Conservation (phyloP, 1,140 invertebrate species). For the Hyphantria cunea region DNA sequence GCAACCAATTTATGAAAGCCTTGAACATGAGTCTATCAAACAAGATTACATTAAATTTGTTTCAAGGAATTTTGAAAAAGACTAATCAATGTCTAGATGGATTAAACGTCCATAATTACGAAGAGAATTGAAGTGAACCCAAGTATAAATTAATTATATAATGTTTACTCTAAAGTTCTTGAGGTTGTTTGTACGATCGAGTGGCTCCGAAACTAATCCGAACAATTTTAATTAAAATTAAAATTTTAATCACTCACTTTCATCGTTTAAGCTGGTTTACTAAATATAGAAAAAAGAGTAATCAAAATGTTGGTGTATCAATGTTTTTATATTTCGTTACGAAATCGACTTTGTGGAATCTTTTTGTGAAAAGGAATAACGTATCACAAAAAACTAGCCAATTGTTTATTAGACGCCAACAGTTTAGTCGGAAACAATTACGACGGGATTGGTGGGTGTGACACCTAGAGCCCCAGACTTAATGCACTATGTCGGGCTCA, state of each 20-base stretch:
- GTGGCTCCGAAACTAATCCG: neutral
- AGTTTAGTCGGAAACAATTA: conserved; percentile 30
- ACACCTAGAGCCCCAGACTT: neutral
- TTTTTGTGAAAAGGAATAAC: neutral
- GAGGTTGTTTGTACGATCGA: conserved; percentile 11
- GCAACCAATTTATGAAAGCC: neutral
- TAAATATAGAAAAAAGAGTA: neutral
- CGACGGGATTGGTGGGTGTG: conserved; percentile 13
- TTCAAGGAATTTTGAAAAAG: conserved; percentile 5
- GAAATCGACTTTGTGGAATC: neutral
- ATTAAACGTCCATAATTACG: conserved; percentile 17
- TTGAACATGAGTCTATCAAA: neutral
- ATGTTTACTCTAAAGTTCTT: neutral
- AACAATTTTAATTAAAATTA: conserved; percentile 7
- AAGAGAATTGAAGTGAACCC: conserved; percentile 1
- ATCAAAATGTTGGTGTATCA: neutral
- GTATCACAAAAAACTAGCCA: conserved; percentile 2
- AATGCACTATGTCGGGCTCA: neutral
- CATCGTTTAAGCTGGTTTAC: conserved; percentile 1
- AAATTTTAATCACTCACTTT: neutral
- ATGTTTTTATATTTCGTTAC: neutral
- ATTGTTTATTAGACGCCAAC: conserved; percentile 20
- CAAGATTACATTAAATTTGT: neutral
- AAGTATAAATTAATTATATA: conserved; percentile 18
- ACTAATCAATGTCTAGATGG: conserved; percentile 8